These are phyloP conservation scores for Forpus xanthops DNA, from an alignment of 2,797 vertebrate species.

Conservation along the genomic window DNA sequence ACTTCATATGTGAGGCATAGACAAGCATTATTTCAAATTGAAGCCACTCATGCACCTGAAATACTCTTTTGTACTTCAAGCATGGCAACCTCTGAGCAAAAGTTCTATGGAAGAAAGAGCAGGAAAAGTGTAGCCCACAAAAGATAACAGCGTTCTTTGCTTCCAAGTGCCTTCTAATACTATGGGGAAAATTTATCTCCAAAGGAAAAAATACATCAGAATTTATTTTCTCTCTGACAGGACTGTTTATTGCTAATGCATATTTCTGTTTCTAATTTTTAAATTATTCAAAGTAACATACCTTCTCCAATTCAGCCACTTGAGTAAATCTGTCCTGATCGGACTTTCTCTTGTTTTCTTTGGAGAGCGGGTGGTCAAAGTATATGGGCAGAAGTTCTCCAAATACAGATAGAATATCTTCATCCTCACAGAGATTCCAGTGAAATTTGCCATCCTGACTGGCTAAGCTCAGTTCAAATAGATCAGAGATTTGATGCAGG, in stretches of 20 bases:
- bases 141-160: not conserved
- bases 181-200: not conserved
- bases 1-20: not conserved
- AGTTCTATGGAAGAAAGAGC: not conserved
- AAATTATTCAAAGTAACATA: not conserved
- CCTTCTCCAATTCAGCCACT: not conserved
- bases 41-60: not conserved
- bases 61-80: not conserved
- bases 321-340: not conserved
- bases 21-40: not conserved
- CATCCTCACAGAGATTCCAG: not conserved
- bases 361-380: not conserved
- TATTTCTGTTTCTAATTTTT: not conserved
- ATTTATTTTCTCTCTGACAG: not conserved
- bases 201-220: not conserved
- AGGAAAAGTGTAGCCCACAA: not conserved
- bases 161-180: not conserved
- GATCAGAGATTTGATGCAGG: not conserved
- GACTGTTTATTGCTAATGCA: not conserved
- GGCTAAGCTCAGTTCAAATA: not conserved
- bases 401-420: not conserved
- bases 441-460: not conserved
- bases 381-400: not conserved
- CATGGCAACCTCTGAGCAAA: not conserved
- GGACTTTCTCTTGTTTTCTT: not conserved